Conservation (phyloP, 2,113 vertebrate species). For the Tonatia bakeri region DNA sequence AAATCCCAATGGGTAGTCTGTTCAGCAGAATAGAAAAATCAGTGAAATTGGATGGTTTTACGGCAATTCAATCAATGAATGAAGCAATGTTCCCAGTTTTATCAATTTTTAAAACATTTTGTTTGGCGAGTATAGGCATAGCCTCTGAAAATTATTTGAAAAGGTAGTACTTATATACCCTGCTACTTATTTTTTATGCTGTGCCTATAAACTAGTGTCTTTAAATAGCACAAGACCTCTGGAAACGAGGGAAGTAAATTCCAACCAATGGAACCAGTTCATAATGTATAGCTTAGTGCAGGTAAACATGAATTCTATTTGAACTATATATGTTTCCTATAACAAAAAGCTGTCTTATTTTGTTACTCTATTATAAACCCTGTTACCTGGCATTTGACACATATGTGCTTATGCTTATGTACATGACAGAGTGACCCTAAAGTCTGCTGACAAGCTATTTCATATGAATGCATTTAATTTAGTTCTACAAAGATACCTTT, state of each 20-base stretch:
- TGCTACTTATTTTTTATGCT: background rate
- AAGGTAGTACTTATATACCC: background rate
- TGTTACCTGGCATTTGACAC: background rate
- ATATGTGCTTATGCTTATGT: background rate
- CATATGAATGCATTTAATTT: slow-evolving; percentile 45
- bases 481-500: slow-evolving; percentile 64
- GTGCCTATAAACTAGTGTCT: background rate
- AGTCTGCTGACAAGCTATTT: slow-evolving; percentile 64
- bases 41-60: slow-evolving; percentile 45
- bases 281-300: background rate
- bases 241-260: background rate
- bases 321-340: background rate
- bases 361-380: background rate
- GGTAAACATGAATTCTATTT: background rate
- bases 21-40: slow-evolving; percentile 66
- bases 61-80: slow-evolving; percentile 40
- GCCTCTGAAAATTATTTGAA: background rate
- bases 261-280: background rate
- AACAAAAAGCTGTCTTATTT: background rate
- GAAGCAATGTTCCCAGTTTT: background rate
- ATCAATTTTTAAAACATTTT: slow-evolving; percentile 66
- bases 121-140: background rate
- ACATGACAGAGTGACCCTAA: slow-evolving; percentile 26
- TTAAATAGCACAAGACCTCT: background rate
- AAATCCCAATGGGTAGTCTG: slow-evolving; percentile 54